Base-by-base conservation (phyloP, 37 sponge, comb jelly and placozoan genomes). In the Chondrilla cf. caribensis region DNA sequence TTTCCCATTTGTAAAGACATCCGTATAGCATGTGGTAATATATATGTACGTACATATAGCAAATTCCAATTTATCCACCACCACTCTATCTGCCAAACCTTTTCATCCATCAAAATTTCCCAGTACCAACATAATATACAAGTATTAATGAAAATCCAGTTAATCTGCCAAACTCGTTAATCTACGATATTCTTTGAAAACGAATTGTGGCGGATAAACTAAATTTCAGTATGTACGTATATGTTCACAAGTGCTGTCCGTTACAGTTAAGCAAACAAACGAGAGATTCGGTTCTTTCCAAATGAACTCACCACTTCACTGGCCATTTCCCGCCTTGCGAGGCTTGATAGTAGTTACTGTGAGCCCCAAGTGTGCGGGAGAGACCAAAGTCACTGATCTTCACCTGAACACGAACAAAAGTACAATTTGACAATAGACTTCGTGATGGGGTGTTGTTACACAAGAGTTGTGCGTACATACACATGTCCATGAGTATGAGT, bases 311-410 rank as follows among this genome's bases (percentile, higher is more conserved):
- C 98, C 98, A 97, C 82, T 97, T 97, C 18, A 97, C 94, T 17
- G 98, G 98, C 98, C 98, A 97, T 36, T 92, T 71, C 37, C 98
- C 98, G n/a, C 98, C 98, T 67, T 94, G 90, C 0, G 94, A 95
- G 24, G 96, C 96, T 60, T 95, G 89, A 77, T 98, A 98, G 64
- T 96, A 93, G 82, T 96, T 84, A 81, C 96, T 95, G 83, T 93
- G 85, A 22, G 98, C 87, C 36, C 95, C 96, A 19, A 95, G 93
- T 9, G 99, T 93, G 44, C 99, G 72, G 2, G 99, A 95, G 72
- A 98, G 80, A 38, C 99, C 99, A 95, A 98, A 98, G 44, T 98
- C 99, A 88, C 96, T 98, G 92, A 98, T 98, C 83, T 98, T 98
- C 29, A 95, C 96, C 91, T 89, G 68, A 0, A 44, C 33, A 15